phyloP scores from a whole-genome alignment of 2,888 invertebrate species.

The Galerucella nymphaeae region DNA sequence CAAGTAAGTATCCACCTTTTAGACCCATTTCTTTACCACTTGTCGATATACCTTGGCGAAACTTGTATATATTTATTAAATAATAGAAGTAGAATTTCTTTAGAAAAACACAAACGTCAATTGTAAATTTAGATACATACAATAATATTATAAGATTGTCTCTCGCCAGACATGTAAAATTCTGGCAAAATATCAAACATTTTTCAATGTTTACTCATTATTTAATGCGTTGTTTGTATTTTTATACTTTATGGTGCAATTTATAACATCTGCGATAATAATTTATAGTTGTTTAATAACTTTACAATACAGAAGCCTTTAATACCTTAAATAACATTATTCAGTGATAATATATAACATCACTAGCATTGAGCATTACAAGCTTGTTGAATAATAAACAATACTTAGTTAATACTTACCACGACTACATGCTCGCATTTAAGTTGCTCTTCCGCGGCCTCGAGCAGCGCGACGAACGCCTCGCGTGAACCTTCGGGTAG shows the following conservation, averaged over 20 bases:
- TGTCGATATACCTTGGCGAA: no score
- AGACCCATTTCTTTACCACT: no score
- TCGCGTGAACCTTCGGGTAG: slow-evolving; percentile 94
- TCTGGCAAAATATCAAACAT: background rate
- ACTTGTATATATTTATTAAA: no score
- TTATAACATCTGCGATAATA: background rate
- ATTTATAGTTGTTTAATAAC: background rate
- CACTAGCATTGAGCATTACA: no score
- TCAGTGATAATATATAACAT: no score
- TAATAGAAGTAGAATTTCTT: no score
- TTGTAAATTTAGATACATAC: background rate
- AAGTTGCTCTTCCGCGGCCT: slow-evolving; percentile 95
- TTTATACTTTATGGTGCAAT: background rate
- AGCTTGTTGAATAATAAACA: no score
- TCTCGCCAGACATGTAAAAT: background rate
- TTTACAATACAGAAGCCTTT: no score
- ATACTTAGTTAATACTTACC: slow-evolving; percentile 60
- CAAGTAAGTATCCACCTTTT: no score
- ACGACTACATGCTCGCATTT: slow-evolving; percentile 83
- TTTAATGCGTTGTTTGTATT: background rate
- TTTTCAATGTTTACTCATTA: background rate
- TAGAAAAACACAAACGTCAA: no score
- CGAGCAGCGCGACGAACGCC: slow-evolving; percentile 91
- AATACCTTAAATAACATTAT: no score
- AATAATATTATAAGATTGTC: background rate